Conservation (phyloP, 2,113 vertebrate genomes). For the Mobula birostris region DNA sequence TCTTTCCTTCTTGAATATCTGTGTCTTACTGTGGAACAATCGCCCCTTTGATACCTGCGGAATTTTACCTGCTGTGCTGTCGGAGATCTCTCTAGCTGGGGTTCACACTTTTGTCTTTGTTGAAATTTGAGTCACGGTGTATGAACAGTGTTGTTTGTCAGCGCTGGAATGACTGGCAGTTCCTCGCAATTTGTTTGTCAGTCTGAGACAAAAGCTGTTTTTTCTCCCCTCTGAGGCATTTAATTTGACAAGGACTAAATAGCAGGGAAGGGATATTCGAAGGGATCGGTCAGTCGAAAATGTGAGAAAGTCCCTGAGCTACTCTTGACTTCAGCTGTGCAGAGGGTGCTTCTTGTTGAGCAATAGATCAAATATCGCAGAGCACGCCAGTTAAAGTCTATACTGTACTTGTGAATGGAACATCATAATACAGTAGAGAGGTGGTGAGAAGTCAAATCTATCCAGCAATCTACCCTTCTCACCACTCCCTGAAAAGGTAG, state of each 20-base stretch:
- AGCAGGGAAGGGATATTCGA: conserved; percentile 6
- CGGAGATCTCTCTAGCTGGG: background rate
- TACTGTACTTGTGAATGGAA: background rate
- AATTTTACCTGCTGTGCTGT: background rate
- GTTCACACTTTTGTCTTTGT: background rate
- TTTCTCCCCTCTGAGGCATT: background rate
- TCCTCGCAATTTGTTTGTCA: conserved; percentile 15
- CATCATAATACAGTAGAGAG: background rate
- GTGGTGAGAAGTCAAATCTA: background rate
- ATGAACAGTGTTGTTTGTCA: background rate
- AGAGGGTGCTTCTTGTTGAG: background rate
- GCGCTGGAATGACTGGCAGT: background rate
- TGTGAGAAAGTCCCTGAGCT: background rate
- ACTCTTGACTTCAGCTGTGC: background rate
- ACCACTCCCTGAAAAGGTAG: too few relatives aligned
- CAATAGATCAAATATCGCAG: background rate
- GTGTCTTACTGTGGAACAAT: conserved; percentile 2
- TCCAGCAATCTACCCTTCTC: background rate
- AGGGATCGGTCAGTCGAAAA: background rate
- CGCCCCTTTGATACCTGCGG: background rate
- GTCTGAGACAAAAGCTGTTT: conserved; percentile 14
- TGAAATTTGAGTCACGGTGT: background rate
- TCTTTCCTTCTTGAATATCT: background rate
- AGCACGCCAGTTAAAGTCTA: background rate
- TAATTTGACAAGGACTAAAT: conserved; percentile 2